Base-by-base conservation (phyloP, 2,888 invertebrate genomes). In the Tipula confusa region DNA sequence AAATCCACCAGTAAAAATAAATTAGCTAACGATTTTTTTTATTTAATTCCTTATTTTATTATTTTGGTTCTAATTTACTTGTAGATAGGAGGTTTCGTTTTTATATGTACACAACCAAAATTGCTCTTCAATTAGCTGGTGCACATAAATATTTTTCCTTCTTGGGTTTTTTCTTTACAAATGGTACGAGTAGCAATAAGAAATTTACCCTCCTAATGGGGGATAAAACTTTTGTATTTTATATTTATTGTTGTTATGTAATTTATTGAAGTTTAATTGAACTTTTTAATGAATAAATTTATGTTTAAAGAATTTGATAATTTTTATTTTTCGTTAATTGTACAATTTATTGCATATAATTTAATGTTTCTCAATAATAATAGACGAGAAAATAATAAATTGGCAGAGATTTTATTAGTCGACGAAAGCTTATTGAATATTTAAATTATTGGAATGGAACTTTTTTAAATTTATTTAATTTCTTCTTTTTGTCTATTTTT, bases 211-310 rank as follows among this genome's bases (percentile, higher is more conserved):
- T 64, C 64, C 64, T 64, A 7, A 64, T 24, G 18, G 64, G 24
- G 15, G 15, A 15, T 15, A 43, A n/a, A 15, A 24, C 2, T 43
- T 43, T 43, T 43, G 1, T 43, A 43, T 15, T 1, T 43, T 43
- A 43, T 43, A 43, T 43, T 43, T 43, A 64, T 64, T 64, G 64
- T 64, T 64, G 64, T 64, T 64, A 24, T 64, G 24, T 64, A 24
- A 64, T 64, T 24, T 64, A 64, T 64, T 64, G 24, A 24, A 64
- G 64, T 64, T 64, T 64, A 64, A 64, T 64, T 64, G 64, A 64
- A 64, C 24, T 64, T 64, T 64, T 64, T 64, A 64, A 64, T 64
- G 64, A 64, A 64, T 64, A 64, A 64, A 64, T 64, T 64, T 64
- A 24, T 64, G 24, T 64, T 64, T 64, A 24, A 64, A 64, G 24